These are phyloP conservation scores for Camponotus pennsylvanicus DNA, from an alignment of 1,140 invertebrate genomes.

Conservation along the genomic window DNA sequence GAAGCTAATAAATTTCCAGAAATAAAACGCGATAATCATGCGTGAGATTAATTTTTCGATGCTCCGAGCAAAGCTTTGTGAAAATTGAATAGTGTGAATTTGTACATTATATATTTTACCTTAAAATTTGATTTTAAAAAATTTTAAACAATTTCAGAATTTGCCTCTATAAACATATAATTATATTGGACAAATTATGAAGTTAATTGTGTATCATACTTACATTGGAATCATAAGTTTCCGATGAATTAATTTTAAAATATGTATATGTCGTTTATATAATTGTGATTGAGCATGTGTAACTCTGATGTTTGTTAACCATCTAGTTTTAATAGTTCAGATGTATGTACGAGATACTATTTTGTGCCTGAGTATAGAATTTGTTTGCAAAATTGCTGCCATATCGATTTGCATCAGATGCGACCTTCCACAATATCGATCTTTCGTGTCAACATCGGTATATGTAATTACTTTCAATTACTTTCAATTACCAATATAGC, in stretches of 20 bases:
- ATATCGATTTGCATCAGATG: constrained; percentile 32
- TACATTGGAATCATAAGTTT: background rate
- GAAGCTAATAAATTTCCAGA: constrained; percentile 13
- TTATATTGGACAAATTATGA: background rate
- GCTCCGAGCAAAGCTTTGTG: background rate
- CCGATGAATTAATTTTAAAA: background rate
- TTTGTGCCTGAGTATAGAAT: background rate
- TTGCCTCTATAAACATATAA: background rate
- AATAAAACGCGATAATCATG: background rate
- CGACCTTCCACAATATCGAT: constrained; percentile 1
- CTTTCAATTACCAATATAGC: constrained; percentile 23
- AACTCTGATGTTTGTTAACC: background rate
- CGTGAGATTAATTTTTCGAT: constrained; percentile 11
- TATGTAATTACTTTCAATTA: background rate
- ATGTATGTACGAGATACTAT: background rate
- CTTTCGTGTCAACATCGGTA: constrained; percentile 23
- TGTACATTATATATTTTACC: background rate
- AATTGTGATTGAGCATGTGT: too few species aligned
- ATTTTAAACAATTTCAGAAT: background rate
- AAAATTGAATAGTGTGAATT: background rate
- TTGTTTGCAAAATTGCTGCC: constrained; percentile 47
- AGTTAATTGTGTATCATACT: background rate
- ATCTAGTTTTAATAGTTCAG: constrained; percentile 1
- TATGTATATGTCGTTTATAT: background rate
- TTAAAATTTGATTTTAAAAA: background rate